These are phyloP conservation scores for Cryptocephalus primarius DNA, from an alignment of 2,888 invertebrate species.

Conservation along the genomic window DNA sequence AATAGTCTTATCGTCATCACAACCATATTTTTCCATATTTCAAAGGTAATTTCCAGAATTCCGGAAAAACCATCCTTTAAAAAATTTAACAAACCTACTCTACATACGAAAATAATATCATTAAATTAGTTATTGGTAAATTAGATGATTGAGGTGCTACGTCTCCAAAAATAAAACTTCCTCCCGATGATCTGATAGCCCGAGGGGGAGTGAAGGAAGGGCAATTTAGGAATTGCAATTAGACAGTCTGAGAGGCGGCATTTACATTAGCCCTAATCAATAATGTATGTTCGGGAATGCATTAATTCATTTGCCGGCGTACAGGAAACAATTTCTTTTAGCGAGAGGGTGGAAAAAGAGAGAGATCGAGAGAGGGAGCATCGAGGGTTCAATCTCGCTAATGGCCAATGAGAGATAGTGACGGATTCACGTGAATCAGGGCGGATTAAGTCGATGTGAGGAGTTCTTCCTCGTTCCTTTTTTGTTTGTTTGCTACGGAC, in stretches of 20 bases:
- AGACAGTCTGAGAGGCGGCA: constrained; percentile 35
- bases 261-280: constrained; percentile 35
- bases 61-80: no score
- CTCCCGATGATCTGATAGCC: neutral
- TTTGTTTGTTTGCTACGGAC: no score
- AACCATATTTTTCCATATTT: no score
- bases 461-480: no score
- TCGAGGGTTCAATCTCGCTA: constrained; percentile 36
- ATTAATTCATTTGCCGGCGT: constrained; percentile 37
- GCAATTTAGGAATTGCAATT: constrained; percentile 21
- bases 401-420: constrained; percentile 33
- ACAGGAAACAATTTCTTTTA: constrained; percentile 37
- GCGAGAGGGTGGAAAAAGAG: neutral
- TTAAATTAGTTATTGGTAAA: no score
- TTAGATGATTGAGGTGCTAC: no score
- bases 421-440: neutral
- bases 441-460: no score
- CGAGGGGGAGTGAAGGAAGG: constrained; percentile 1
- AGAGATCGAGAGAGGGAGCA: constrained; percentile 8
- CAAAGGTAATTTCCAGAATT: no score
- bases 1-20: no score
- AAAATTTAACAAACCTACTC: no score
- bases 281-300: constrained; percentile 37
- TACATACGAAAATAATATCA: no score
- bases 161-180: no score